Conservation (phyloP, 2,797 vertebrate species). For the Amniataba percoides region DNA sequence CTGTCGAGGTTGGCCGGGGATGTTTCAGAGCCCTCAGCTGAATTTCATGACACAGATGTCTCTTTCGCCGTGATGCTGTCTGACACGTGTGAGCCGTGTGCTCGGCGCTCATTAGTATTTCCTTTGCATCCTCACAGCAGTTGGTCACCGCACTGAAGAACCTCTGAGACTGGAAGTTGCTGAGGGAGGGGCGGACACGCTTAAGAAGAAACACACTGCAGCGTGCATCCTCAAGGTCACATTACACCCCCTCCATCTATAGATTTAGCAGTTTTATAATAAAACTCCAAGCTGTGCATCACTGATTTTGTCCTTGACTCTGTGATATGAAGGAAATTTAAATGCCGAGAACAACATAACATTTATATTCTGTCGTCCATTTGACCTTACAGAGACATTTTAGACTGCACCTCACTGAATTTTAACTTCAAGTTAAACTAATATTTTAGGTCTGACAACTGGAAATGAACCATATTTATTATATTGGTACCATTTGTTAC, state of each 20-base stretch:
- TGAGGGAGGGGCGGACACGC: neutral
- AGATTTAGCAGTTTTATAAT: conserved; percentile 5
- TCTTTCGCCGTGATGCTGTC: neutral
- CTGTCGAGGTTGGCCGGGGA: neutral
- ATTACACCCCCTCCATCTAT: neutral
- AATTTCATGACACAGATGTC: conserved; percentile 27
- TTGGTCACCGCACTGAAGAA: conserved; percentile 34
- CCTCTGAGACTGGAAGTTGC: conserved; percentile 28
- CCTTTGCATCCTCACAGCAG: conserved; percentile 44
- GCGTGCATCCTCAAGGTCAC: conserved; percentile 39
- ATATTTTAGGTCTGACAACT: neutral
- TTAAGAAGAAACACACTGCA: conserved; percentile 13
- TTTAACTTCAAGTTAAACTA: neutral
- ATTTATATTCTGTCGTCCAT: conserved; percentile 3
- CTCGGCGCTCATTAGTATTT: conserved; percentile 54
- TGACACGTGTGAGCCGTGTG: conserved; percentile 7
- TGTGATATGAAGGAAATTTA: conserved; percentile 13
- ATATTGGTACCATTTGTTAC: neutral
- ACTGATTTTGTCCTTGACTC: neutral
- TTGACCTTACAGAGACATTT: conserved; percentile 14
- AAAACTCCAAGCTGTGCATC: conserved; percentile 13
- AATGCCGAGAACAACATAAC: conserved; percentile 10
- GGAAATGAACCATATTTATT: neutral
- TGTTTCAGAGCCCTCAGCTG: neutral
- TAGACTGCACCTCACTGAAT: conserved; percentile 1